Evolutionary conservation across 2,888 invertebrate genomes (phyloP).

Genomic region (Laspeyria flexula): DNA sequence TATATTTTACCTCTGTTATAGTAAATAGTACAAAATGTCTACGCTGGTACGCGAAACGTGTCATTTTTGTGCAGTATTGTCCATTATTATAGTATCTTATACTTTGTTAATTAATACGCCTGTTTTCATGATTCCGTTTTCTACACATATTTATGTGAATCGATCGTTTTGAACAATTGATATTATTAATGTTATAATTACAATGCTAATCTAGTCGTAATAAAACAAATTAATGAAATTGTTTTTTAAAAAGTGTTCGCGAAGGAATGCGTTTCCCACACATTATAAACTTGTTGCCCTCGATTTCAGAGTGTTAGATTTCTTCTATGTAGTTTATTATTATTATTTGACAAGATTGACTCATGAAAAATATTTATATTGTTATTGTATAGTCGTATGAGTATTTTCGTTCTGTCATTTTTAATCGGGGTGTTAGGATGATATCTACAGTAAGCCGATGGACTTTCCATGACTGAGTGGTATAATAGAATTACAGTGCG

Average conservation of each 20-base stretch:
- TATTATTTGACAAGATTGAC: slow-evolving; percentile 76
- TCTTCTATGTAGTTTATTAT: slow-evolving; percentile 79
- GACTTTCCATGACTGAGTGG: slow-evolving; percentile 83
- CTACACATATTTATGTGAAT: slow-evolving; percentile 51
- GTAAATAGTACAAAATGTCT: slow-evolving; percentile 69
- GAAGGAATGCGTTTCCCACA: slow-evolving; percentile 62
- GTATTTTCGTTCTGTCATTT: slow-evolving; percentile 76
- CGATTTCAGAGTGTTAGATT: slow-evolving; percentile 77
- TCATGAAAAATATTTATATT: slow-evolving; percentile 77
- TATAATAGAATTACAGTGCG: slow-evolving; percentile 68
- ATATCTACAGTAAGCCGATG: slow-evolving; percentile 77
- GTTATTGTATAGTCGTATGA: slow-evolving; percentile 80
- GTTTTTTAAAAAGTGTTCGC: slow-evolving; percentile 60
- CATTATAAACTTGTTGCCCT: slow-evolving; percentile 70
- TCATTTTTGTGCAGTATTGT: slow-evolving; percentile 57
- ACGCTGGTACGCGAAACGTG: slow-evolving; percentile 54
- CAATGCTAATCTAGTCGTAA: slow-evolving; percentile 64
- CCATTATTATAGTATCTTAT: slow-evolving; percentile 46
- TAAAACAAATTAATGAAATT: slow-evolving; percentile 49
- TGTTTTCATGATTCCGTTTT: slow-evolving; percentile 53
- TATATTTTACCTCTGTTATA: slow-evolving; percentile 77
- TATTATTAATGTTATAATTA: slow-evolving; percentile 70
- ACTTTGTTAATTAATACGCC: slow-evolving; percentile 47
- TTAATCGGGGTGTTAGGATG: slow-evolving; percentile 77
- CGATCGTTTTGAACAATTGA: slow-evolving; percentile 61